A percentile compares a stretch with the other conserved stretches of the same genome.
phyloP scores from a whole-genome alignment of 1,140 invertebrate genomes.

The Leptinotarsa undecemlineata region DNA sequence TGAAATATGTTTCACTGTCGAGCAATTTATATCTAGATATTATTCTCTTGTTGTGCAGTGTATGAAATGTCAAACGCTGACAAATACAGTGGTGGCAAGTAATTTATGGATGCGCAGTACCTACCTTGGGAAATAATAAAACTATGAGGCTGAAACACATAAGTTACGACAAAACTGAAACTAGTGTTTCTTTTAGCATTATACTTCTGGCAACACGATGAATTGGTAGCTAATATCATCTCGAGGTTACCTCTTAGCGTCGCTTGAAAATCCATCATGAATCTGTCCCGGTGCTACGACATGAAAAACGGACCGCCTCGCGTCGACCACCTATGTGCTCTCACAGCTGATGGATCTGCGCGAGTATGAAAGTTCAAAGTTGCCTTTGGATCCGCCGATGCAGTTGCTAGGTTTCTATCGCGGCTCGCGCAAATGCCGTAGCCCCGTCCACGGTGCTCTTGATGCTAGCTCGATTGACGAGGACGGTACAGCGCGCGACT shows the following conservation, averaged over 20 bases:
- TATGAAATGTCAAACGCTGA: too few relatives aligned
- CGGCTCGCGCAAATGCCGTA: conserved; percentile 18
- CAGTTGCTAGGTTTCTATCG: conserved; percentile 21
- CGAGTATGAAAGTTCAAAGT: conserved; percentile 13
- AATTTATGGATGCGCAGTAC: not conserved
- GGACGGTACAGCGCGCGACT: not conserved
- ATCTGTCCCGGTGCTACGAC: not conserved
- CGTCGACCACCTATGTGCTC: not conserved
- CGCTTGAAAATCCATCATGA: not conserved
- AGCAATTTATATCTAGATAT: not conserved
- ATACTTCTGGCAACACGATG: too few relatives aligned
- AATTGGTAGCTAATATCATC: too few relatives aligned
- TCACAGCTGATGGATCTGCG: conserved; percentile 13
- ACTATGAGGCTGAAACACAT: too few relatives aligned
- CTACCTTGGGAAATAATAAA: not conserved
- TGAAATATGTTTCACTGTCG: too few relatives aligned
- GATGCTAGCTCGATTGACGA: conserved; percentile 18
- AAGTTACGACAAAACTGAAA: too few relatives aligned
- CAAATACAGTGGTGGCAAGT: too few relatives aligned
- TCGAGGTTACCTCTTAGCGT: not conserved
- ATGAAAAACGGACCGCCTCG: not conserved
- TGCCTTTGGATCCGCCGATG: conserved; percentile 1
- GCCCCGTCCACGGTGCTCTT: conserved; percentile 13
- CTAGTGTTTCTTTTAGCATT: too few relatives aligned
- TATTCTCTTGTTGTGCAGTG: not conserved